Conservation (phyloP, 2,113 vertebrate genomes). For the Oplegnathus fasciatus region DNA sequence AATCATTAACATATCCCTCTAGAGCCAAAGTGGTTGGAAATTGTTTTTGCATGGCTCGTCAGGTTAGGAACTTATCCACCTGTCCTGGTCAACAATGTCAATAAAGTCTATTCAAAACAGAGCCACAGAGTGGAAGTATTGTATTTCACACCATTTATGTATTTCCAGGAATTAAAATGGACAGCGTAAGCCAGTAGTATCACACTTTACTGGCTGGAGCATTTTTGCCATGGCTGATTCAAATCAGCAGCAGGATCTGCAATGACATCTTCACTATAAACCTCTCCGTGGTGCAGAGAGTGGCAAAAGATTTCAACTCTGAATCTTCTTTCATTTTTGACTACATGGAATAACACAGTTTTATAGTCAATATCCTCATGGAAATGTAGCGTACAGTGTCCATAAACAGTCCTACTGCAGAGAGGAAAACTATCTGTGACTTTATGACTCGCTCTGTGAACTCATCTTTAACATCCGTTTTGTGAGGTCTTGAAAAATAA, state of each 20-base stretch:
- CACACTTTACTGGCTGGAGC: slow-evolving; percentile 37
- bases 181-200: slow-evolving; percentile 32
- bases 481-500: slow-evolving; percentile 22
- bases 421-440: slow-evolving; percentile 41
- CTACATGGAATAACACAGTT: slow-evolving; percentile 24
- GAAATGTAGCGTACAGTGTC: slow-evolving; percentile 25
- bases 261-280: slow-evolving; percentile 38
- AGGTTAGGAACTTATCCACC: slow-evolving; percentile 23
- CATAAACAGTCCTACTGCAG: slow-evolving; percentile 45
- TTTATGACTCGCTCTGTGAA: slow-evolving; percentile 49
- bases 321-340: slow-evolving; percentile 19
- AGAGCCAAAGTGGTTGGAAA: slow-evolving; percentile 17
- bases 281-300: not conserved
- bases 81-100: slow-evolving; percentile 29
- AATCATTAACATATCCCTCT: slow-evolving; percentile 30
- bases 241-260: slow-evolving; percentile 18
- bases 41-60: slow-evolving; percentile 3
- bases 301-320: slow-evolving; percentile 4
- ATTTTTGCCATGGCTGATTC: slow-evolving; percentile 20
- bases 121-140: slow-evolving; percentile 46
- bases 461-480: slow-evolving; percentile 54
- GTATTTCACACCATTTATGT: slow-evolving; percentile 39
- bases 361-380: slow-evolving; percentile 34
- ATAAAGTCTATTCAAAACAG: slow-evolving; percentile 29
- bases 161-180: slow-evolving; percentile 59